Evolutionary conservation across 2,797 vertebrate genomes (phyloP).

Genomic region (Onychomys leucogaster): DNA sequence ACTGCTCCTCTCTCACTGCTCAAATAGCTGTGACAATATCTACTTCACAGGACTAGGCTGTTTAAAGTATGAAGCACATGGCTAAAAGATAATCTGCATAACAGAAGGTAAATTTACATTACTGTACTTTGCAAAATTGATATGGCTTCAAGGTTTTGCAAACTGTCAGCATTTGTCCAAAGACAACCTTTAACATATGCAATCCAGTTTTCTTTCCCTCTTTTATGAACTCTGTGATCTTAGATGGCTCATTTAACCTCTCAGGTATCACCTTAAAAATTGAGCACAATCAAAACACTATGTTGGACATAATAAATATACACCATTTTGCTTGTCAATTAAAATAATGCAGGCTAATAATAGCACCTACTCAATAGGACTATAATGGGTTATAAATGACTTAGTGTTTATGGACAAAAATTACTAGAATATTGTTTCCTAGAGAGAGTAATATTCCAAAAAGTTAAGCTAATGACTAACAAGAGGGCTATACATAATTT

Average conservation of each 20-base stretch:
- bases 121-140: background rate
- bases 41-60: too few species aligned
- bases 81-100: background rate
- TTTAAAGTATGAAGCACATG: background rate
- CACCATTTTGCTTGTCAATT: background rate
- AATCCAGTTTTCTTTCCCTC: background rate
- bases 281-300: background rate
- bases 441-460: background rate
- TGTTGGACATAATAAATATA: background rate
- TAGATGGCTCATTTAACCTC: background rate
- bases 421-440: background rate
- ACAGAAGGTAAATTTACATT: background rate
- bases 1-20: background rate
- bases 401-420: constrained; percentile 30
- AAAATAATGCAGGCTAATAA: constrained; percentile 2
- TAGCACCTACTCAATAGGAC: background rate
- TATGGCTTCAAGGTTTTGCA: background rate
- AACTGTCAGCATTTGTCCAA: background rate
- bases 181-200: background rate
- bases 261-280: background rate
- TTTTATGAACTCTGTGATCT: background rate
- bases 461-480: background rate
- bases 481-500: background rate
- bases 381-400: background rate
- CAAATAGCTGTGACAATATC: too few species aligned